Base-by-base conservation (phyloP, 2,113 vertebrate species). In the Corvus cornix region DNA sequence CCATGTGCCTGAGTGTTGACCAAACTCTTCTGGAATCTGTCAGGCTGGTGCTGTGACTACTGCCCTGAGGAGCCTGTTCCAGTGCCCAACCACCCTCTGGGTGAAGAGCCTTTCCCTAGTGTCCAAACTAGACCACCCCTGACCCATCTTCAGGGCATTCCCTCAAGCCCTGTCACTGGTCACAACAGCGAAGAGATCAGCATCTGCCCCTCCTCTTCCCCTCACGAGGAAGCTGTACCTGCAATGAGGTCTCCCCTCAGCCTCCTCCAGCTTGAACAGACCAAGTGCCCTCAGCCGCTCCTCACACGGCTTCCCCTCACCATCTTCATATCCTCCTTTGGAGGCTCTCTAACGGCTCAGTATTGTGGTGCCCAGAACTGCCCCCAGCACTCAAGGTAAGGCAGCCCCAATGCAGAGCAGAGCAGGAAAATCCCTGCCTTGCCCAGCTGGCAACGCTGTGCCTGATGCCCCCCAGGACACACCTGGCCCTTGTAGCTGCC, bases 181-280 rank as follows among this genome's bases (percentile, higher is more conserved):
- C 30, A 52, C n/a, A 52, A 27, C 24, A 68, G n/a, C 11, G 3
- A 13, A 59, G 53, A 60, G 28, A 30, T 41, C 62, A 35, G 30
- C 26, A 24, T 30, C 46, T 13, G 78, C 10, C 33, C 62, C 49
- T 72, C 13, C 30, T 26, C 58, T 5, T 43, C 35, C 24, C 49
- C 30, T 68, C 62, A 3, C 0, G 0, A n/a, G 20, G 24, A 46
- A 58, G n/a, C 26, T 76, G 48, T n/a, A 26, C 24, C 48, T 35
- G 48, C 62, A 41, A 0, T 22, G 53, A 75, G n/a, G 4, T 15
- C 9, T 21, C 23, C 27, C 19, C 28, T 39, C 2, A 0, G 8
- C 24, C 46, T 53, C 53, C 48, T 53, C 39, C 70, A 82, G 27
- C 20, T 16, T n/a, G 33, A 68, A 26, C 53, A 60, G 19, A 52